These are phyloP conservation scores for Papilio aristodemus DNA, from an alignment of 1,140 invertebrate species.

Conservation along the genomic window DNA sequence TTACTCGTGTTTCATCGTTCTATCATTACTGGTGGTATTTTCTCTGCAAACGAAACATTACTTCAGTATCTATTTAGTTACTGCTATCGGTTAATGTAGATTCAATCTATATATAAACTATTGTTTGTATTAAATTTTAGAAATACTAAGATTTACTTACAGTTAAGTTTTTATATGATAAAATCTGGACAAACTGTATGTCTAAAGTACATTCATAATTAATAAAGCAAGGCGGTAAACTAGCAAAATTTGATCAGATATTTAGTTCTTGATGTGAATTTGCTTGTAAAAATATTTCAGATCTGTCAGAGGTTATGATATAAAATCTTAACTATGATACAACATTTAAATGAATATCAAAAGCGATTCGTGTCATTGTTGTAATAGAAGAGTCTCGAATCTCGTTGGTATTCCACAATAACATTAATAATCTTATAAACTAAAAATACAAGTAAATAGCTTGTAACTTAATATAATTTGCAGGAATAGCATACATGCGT, in stretches of 20 bases:
- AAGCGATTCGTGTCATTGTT: conserved; percentile 21
- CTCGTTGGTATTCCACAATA: conserved; percentile 29
- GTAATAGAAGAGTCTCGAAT: conserved; percentile 23
- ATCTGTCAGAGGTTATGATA: neutral
- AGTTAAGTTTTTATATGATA: neutral
- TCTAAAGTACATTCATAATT: too few relatives aligned
- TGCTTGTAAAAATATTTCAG: too few relatives aligned
- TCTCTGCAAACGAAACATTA: conserved; percentile 64
- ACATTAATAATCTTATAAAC: conserved; percentile 16
- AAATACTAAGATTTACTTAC: conserved; percentile 3
- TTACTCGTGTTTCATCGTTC: conserved; percentile 73
- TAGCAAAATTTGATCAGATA: too few relatives aligned
- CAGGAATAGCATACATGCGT: conserved; percentile 29
- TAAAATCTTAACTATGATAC: conserved; percentile 3
- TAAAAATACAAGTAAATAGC: conserved; percentile 15
- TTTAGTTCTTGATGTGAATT: too few relatives aligned
- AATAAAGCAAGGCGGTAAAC: too few relatives aligned
- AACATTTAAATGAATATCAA: conserved; percentile 13
- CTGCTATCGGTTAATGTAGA: neutral
- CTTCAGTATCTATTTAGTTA: conserved; percentile 37
- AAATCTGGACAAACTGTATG: neutral
- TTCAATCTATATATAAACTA: neutral
- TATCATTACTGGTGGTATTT: conserved; percentile 60
- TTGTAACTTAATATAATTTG: conserved; percentile 2
- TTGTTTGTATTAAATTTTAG: neutral